Conservation (phyloP, 2,797 vertebrate genomes). For the Gobionotothen gibberifrons region DNA sequence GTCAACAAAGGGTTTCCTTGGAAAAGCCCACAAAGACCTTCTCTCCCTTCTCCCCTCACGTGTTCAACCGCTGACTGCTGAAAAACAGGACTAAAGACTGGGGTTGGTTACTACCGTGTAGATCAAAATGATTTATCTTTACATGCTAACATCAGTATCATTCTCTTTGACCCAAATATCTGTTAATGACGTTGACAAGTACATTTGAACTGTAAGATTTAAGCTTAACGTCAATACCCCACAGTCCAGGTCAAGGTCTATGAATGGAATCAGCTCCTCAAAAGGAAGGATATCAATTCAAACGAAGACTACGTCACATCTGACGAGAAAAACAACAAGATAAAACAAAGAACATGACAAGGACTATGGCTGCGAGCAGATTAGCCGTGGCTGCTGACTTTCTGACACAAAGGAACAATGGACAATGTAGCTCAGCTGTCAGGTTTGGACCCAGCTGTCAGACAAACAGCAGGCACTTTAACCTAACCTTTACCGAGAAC, state of each 20-base stretch:
- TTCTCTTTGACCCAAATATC: slow-evolving; percentile 16
- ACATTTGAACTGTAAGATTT: background rate
- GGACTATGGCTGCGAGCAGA: slow-evolving; percentile 8
- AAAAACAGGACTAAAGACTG: slow-evolving; percentile 46
- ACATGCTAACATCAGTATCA: background rate
- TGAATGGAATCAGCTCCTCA: background rate
- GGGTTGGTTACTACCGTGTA: slow-evolving; percentile 11
- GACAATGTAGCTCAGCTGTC: slow-evolving; percentile 57
- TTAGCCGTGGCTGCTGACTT: slow-evolving; percentile 31
- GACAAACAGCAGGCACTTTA: slow-evolving; percentile 36
- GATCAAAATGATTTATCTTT: slow-evolving; percentile 3
- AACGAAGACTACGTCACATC: background rate
- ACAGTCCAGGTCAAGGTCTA: background rate
- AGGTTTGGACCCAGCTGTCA: slow-evolving; percentile 55
- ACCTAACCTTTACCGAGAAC: slow-evolving; percentile 26
- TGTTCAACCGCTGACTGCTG: slow-evolving; percentile 80
- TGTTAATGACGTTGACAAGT: background rate
- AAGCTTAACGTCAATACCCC: background rate
- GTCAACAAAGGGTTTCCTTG: slow-evolving; percentile 73
- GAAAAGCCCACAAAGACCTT: slow-evolving; percentile 79
- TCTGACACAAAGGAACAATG: slow-evolving; percentile 62
- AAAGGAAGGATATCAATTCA: background rate
- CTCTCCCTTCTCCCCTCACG: slow-evolving; percentile 79
- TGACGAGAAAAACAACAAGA: slow-evolving; percentile 16
- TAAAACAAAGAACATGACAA: background rate